These are phyloP conservation scores for Podiceps cristatus DNA, from an alignment of 2,113 vertebrate genomes.

Conservation along the genomic window DNA sequence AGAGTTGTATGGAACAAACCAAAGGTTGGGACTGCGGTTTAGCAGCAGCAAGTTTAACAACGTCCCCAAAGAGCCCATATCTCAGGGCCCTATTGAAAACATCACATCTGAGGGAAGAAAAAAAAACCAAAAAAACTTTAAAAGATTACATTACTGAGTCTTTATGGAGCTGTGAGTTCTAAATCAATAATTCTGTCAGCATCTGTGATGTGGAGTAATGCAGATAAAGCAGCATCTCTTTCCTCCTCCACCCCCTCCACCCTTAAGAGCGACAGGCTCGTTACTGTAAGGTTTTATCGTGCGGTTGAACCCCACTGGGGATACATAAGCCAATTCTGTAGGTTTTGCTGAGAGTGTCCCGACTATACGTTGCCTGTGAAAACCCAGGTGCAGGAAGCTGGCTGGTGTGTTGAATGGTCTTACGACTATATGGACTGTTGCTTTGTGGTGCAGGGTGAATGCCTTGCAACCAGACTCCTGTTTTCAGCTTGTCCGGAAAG, in stretches of 20 bases:
- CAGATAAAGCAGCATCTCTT: conserved; percentile 45
- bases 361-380: not conserved
- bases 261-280: not conserved
- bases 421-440: not conserved
- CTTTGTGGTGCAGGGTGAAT: not conserved
- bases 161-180: conserved; percentile 71
- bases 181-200: conserved; percentile 73
- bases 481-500: not conserved
- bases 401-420: not conserved
- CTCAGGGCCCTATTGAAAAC: conserved; percentile 55
- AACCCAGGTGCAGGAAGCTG: not conserved
- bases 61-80: conserved; percentile 35
- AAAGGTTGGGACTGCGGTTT: conserved; percentile 31
- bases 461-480: not conserved
- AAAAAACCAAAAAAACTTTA: not conserved
- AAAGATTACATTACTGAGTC: conserved; percentile 48
- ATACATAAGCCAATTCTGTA: not conserved
- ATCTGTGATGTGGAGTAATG: conserved; percentile 68
- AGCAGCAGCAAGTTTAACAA: conserved; percentile 34
- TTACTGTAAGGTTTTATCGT: not conserved
- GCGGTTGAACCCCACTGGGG: not conserved
- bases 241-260: not conserved
- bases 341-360: not conserved
- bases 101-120: not conserved
- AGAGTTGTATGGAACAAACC: not conserved